Evolutionary conservation across 2,113 vertebrate species (phyloP).

Genomic region (Piprites chloris): DNA sequence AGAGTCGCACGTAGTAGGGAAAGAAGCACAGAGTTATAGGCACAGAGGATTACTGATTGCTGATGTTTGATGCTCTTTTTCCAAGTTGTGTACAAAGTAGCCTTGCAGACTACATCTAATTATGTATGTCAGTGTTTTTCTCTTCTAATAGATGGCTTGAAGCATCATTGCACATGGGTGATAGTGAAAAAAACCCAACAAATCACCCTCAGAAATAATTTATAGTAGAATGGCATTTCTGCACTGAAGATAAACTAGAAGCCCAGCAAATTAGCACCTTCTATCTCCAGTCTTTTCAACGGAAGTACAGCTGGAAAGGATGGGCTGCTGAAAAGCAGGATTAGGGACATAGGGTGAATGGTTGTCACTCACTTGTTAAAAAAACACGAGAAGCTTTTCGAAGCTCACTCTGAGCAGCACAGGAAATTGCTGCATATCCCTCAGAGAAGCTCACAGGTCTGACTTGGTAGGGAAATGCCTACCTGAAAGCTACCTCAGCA

Average conservation of each 20-base stretch:
- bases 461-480: not conserved
- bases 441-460: not conserved
- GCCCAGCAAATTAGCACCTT: not conserved
- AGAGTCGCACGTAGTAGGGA: not conserved
- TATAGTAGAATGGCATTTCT: not conserved
- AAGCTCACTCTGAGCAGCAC: not conserved
- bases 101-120: slow-evolving; percentile 3
- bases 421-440: not conserved
- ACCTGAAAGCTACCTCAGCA: not conserved
- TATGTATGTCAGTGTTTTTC: not conserved
- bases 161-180: not conserved
- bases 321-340: not conserved
- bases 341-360: not conserved
- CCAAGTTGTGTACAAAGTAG: not conserved
- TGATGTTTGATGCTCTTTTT: not conserved
- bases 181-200: not conserved
- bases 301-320: not conserved
- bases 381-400: not conserved
- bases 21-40: not conserved
- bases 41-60: not conserved
- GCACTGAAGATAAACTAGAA: slow-evolving; percentile 5
- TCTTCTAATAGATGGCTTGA: not conserved
- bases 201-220: not conserved
- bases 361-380: not conserved
- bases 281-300: not conserved